These are phyloP conservation scores for Megatriorchis doriae DNA, from an alignment of 2,113 vertebrate genomes.

Conservation along the genomic window DNA sequence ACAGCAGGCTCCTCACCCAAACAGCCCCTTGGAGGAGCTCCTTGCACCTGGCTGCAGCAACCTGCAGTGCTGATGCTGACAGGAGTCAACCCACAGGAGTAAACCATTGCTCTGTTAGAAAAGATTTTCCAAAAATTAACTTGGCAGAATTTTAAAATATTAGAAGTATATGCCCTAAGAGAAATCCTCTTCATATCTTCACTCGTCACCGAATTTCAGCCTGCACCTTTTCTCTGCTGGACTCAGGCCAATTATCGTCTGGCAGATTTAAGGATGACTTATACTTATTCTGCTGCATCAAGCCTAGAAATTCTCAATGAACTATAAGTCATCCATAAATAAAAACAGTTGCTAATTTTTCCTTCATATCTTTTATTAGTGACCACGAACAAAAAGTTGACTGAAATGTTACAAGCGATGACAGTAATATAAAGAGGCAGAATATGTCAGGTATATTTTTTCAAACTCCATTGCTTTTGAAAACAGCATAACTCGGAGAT, in stretches of 20 bases:
- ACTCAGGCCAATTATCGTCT: neutral
- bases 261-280: neutral
- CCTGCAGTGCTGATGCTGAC: neutral
- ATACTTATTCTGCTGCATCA: neutral
- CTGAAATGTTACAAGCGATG: neutral
- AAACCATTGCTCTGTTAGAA: neutral
- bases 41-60: neutral
- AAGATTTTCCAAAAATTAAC: neutral
- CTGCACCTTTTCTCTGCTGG: neutral
- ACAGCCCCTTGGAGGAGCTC: neutral
- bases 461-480: neutral
- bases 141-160: neutral
- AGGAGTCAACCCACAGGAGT: neutral
- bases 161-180: neutral
- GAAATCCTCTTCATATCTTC: neutral
- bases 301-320: neutral
- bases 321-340: neutral
- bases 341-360: neutral
- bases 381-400: neutral
- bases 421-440: neutral
- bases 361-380: conserved; percentile 12
- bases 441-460: neutral
- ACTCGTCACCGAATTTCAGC: neutral
- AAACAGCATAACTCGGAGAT: neutral
- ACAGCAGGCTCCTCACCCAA: neutral